Conservation (phyloP, 2,113 vertebrate species). For the Amphilophus citrinellus region DNA sequence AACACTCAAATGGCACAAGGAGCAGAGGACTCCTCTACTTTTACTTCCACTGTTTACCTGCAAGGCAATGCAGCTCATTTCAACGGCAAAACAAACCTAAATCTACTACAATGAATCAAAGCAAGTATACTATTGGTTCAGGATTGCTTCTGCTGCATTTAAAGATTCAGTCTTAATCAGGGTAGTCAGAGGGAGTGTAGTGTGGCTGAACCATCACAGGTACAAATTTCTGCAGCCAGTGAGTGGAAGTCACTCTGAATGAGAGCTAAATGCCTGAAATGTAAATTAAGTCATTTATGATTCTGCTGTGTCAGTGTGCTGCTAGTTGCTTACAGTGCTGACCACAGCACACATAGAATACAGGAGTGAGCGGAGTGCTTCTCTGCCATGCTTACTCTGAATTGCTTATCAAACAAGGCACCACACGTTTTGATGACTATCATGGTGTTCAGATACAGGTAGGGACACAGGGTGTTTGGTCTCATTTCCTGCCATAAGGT, state of each 20-base stretch:
- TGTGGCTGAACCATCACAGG: constrained; percentile 10
- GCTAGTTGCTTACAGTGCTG: constrained; percentile 9
- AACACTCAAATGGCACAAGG: background rate
- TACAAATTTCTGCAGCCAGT: constrained; percentile 16
- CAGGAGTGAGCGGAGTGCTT: background rate
- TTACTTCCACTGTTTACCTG: background rate
- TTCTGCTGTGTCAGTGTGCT: constrained; percentile 39
- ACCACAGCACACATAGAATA: constrained; percentile 3
- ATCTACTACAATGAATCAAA: background rate
- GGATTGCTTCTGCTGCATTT: background rate
- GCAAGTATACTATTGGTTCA: background rate
- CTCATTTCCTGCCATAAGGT: background rate
- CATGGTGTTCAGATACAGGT: background rate
- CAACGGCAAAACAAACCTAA: background rate
- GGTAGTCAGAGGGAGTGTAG: background rate
- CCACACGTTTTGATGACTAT: background rate
- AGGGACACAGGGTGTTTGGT: background rate
- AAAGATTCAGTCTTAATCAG: background rate
- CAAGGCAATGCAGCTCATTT: background rate
- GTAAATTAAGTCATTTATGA: constrained; percentile 22
- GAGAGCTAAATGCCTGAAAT: constrained; percentile 33
- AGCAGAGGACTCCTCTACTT: background rate
- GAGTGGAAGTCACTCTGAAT: constrained; percentile 6
- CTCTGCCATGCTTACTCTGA: background rate
- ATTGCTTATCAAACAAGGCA: background rate